phyloP scores from a whole-genome alignment of 2,113 vertebrate species.

The Bufo gargarizans region DNA sequence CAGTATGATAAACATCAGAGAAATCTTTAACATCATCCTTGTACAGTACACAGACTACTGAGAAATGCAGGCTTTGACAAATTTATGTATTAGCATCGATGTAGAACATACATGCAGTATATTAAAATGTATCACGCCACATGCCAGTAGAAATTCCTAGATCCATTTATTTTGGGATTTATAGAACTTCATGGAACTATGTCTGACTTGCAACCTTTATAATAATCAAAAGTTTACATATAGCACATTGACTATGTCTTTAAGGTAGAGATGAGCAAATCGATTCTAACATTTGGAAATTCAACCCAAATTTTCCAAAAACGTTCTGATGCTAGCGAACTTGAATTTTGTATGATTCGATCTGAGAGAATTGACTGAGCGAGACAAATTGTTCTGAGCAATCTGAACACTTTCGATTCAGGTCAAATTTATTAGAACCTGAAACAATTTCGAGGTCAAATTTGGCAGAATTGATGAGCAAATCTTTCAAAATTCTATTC shows the following conservation, averaged over 20 bases:
- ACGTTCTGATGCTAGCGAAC: too few species aligned
- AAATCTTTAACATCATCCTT: neutral
- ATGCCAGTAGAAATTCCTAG: neutral
- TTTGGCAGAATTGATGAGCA: too few species aligned
- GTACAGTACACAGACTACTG: conserved; percentile 2
- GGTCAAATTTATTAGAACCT: too few species aligned
- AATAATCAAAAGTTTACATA: neutral
- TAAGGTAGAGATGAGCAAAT: neutral
- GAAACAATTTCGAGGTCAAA: too few species aligned
- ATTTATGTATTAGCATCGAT: neutral
- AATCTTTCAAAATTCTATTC: too few species aligned
- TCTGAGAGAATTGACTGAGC: too few species aligned
- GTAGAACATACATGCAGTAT: neutral
- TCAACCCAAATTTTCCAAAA: too few species aligned
- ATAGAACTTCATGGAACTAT: neutral
- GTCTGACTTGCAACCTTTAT: neutral
- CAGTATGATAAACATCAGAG: neutral
- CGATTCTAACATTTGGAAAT: too few species aligned
- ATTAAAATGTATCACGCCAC: neutral
- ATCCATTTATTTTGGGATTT: neutral
- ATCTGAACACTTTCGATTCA: too few species aligned
- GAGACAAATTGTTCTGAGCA: too few species aligned
- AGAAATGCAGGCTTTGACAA: conserved; percentile 16
- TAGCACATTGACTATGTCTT: neutral
- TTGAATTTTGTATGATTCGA: too few species aligned